Percentiles rank a stretch among this genome's conserved stretches.
Evolutionary conservation across 2,888 invertebrate species (phyloP).

Genomic region (Pemphredon lugubris): DNA sequence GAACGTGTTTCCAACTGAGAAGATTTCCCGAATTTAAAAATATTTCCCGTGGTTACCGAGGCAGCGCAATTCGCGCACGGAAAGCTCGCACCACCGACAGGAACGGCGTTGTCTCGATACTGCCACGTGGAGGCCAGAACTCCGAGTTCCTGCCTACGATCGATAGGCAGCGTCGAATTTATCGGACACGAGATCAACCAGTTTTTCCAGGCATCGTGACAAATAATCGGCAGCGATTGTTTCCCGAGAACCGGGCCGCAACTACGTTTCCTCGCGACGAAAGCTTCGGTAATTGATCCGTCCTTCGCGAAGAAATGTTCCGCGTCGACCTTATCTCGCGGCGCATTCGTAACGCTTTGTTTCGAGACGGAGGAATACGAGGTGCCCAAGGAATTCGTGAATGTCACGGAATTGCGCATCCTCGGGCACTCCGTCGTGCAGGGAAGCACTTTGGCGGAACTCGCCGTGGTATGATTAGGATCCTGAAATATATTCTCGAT

Average conservation of each 20-base stretch:
- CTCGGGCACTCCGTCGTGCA: conserved; percentile 40
- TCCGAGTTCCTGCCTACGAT: not conserved
- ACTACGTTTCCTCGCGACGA: conserved; percentile 49
- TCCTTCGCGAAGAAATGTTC: conserved; percentile 43
- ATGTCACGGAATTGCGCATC: conserved; percentile 65
- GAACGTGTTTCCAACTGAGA: not conserved
- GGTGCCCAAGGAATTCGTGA: conserved; percentile 72
- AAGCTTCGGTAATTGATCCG: conserved; percentile 55
- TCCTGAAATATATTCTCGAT: conserved; percentile 74
- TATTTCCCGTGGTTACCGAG: not conserved
- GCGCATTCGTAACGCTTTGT: conserved; percentile 38
- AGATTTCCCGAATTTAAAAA: not conserved
- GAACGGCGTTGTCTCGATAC: too few species aligned
- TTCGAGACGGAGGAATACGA: conserved; percentile 58
- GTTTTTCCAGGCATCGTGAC: conserved; percentile 35
- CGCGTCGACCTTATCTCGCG: too few species aligned
- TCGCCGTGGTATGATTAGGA: conserved; percentile 47
- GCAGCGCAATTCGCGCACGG: not conserved
- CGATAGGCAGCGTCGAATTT: not conserved
- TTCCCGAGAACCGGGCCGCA: conserved; percentile 9
- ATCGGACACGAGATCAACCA: conserved; percentile 28
- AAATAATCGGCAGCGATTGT: conserved; percentile 8
- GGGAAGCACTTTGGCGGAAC: conserved; percentile 40
- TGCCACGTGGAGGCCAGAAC: conserved; percentile 3
- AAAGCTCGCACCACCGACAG: not conserved